A percentile compares a stretch with the other conserved stretches of the same genome.
These are phyloP conservation scores for Dasyornis broadbenti DNA, from an alignment of 2,113 vertebrate species.

Conservation along the genomic window DNA sequence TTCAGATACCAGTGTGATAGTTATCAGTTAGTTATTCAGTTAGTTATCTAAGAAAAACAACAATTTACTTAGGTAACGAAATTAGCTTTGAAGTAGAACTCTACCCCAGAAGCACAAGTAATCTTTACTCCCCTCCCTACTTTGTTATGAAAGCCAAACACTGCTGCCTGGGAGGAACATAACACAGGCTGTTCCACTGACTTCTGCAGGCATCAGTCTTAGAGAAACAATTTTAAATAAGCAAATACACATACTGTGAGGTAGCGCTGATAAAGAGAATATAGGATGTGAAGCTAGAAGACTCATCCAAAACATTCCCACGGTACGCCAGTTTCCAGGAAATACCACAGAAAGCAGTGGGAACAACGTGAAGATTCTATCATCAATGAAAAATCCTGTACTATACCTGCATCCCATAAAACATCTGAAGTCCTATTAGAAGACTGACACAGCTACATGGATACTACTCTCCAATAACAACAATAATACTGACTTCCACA, in stretches of 20 bases:
- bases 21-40: too few species aligned
- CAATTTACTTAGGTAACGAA: neutral
- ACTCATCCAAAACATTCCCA: neutral
- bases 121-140: neutral
- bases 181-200: neutral
- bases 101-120: neutral
- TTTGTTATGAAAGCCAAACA: neutral
- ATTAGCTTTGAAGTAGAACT: neutral
- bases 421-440: neutral
- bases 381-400: neutral
- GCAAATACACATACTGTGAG: neutral
- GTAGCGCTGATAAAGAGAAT: neutral
- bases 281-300: neutral
- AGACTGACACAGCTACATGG: neutral
- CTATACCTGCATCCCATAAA: neutral
- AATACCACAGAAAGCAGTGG: neutral
- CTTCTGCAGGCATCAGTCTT: neutral
- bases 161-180: neutral
- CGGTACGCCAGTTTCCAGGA: accelerated
- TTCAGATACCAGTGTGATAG: too few species aligned
- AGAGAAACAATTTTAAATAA: neutral
- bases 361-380: neutral
- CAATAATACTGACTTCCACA: neutral
- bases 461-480: neutral
- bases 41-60: neutral